Conservation (phyloP, 2,797 vertebrate species). For the Florisuga fusca region DNA sequence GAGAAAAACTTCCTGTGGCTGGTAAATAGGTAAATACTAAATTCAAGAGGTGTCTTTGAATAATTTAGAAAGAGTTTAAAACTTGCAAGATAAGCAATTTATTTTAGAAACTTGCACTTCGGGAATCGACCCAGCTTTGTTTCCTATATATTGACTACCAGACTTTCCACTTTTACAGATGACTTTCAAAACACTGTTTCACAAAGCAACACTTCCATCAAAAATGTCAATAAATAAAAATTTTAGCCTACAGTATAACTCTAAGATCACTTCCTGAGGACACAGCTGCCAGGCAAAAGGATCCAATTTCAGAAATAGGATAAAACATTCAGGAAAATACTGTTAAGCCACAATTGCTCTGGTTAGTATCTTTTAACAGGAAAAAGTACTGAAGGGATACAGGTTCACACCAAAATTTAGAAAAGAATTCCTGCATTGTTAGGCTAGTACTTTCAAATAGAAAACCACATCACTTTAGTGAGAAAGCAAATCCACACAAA, state of each 20-base stretch:
- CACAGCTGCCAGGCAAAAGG: background rate
- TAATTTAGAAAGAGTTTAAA: background rate
- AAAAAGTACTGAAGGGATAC: background rate
- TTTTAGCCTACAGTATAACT: fast-evolving
- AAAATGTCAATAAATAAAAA: background rate
- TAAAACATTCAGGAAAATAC: background rate
- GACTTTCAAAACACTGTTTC: background rate
- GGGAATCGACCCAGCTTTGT: background rate
- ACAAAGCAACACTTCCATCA: background rate
- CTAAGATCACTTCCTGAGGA: background rate
- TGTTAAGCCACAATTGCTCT: background rate
- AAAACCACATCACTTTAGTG: background rate
- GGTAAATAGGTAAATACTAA: background rate
- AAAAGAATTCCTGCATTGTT: background rate
- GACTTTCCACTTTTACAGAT: background rate
- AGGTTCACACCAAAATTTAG: background rate
- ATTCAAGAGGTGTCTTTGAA: background rate
- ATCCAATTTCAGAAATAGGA: background rate
- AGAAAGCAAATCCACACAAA: background rate
- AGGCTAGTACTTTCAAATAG: background rate
- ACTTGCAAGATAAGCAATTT: background rate
- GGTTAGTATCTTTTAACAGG: background rate
- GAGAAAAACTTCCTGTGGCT: background rate
- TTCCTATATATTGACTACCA: background rate
- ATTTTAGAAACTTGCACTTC: background rate